Evolutionary conservation across 2,113 vertebrate genomes (phyloP), one percentile per base, ranked within the genome.

Genomic region (Martes martes): DNA sequence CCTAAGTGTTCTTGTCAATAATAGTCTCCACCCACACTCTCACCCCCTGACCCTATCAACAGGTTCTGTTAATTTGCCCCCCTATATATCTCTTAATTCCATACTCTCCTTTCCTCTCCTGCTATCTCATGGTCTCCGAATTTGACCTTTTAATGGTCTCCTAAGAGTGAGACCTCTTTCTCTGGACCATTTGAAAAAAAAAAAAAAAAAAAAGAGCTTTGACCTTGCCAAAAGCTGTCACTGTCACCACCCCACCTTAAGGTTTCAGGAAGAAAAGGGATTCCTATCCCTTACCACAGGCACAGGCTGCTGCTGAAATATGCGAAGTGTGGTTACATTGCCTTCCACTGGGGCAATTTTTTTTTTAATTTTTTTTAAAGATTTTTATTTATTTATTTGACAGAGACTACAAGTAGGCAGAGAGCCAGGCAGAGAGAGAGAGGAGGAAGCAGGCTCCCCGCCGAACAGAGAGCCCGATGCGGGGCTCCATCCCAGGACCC

Each of bases 1-100:
- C 5, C 19, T 11, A 11, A 1, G 4, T 6, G 0, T 59, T 9
- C 8, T 28, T 45, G 61, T 71, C 7, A 50, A 9, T 2, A 67
- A 67, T 11, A 45, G 26, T 1, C 1, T 4, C n/a, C 5, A 18
- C 11, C 50, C 31, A 83, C 28, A 4, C 10, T 33, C 18, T 19
- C 19, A 67, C 2, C 1, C 15, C 47, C 13, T 23, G 28, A 81
- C 65, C 23, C 10, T 4, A 11, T 59, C 18, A 13, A 4, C 2
- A 28, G 4, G 3, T 59, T 85, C 39, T 26, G 5, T 3, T 3
- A 55, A 16, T n/a, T 61, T 4, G 24, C 13, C 2, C 26, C 10
- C 2, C 57, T 31, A 1, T 6, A 0, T 73, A 21, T n/a, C 21
- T 80, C 59, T 61, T 26, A 18, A 19, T 2, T 7, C 21, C 1